These are phyloP conservation scores for Lasioglossum zephyrum DNA, from an alignment of 2,888 invertebrate species.

Conservation along the genomic window DNA sequence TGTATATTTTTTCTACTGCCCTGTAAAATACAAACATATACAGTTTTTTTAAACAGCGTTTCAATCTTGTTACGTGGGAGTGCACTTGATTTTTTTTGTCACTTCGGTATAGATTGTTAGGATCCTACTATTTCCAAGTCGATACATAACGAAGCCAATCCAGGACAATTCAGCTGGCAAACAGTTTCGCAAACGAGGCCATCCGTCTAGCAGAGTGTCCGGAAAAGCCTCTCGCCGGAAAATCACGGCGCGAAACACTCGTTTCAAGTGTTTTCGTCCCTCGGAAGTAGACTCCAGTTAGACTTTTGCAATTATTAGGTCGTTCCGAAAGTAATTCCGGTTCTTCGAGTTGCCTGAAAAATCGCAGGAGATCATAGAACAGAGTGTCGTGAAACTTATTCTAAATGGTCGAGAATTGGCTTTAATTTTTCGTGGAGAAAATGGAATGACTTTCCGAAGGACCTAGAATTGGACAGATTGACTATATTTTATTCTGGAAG, in stretches of 20 bases:
- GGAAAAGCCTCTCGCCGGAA: neutral
- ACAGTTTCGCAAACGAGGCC: neutral
- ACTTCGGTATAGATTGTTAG: neutral
- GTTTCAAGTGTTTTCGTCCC: slow-evolving; percentile 4
- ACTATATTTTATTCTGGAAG: neutral
- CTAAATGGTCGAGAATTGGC: too few relatives aligned
- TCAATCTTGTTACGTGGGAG: neutral
- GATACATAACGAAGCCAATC: slow-evolving; percentile 4
- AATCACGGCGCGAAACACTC: slow-evolving; percentile 2
- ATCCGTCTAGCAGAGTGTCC: neutral
- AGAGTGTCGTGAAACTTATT: too few relatives aligned
- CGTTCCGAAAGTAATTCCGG: too few relatives aligned
- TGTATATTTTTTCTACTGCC: too few relatives aligned
- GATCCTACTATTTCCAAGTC: neutral
- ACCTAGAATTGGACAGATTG: neutral
- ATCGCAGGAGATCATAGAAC: too few relatives aligned
- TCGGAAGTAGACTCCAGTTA: neutral
- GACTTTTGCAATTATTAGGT: neutral
- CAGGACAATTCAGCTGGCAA: neutral
- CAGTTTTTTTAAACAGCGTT: too few relatives aligned
- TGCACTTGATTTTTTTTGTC: neutral
- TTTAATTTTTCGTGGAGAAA: too few relatives aligned
- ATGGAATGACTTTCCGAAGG: too few relatives aligned
- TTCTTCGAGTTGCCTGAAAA: too few relatives aligned
- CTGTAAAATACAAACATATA: too few relatives aligned